A percentile compares a stretch with the other conserved stretches of the same genome.
phyloP scores from a whole-genome alignment of 1,140 invertebrate species.

The Campoletis sonorensis region DNA sequence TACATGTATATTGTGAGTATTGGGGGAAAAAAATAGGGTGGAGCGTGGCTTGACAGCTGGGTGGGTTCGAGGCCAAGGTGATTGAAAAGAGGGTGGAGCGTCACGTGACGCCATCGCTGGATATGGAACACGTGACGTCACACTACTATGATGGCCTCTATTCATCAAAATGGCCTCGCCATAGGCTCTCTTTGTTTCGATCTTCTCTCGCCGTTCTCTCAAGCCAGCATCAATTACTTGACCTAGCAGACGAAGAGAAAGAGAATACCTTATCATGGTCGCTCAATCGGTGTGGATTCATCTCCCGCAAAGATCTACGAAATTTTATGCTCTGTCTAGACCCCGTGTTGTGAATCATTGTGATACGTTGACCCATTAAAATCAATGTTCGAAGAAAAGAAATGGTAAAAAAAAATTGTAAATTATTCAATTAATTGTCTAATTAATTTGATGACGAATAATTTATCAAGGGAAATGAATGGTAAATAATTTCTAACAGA shows the following conservation, averaged over 20 bases:
- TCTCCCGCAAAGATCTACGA: not conserved
- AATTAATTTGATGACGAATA: too few species aligned
- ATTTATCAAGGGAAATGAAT: too few species aligned
- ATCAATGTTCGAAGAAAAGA: not conserved
- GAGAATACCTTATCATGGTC: conserved; percentile 6
- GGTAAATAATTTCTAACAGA: too few species aligned
- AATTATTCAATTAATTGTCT: too few species aligned
- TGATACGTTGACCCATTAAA: not conserved
- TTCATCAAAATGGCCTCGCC: conserved; percentile 74
- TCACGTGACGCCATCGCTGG: conserved; percentile 76
- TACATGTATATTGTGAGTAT: not conserved
- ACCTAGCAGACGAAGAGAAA: not conserved
- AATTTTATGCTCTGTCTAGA: conserved; percentile 32
- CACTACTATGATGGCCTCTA: conserved; percentile 73
- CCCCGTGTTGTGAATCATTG: not conserved
- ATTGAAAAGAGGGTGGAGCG: conserved; percentile 78
- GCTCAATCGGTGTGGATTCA: conserved; percentile 31
- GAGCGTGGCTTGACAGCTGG: conserved; percentile 76
- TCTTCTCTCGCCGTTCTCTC: conserved; percentile 24
- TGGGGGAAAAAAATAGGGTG: conserved; percentile 73
- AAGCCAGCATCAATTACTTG: not conserved
- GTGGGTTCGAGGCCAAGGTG: conserved; percentile 76
- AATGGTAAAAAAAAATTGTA: not conserved
- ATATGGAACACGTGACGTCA: conserved; percentile 74
- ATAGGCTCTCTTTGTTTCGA: conserved; percentile 62